Evolutionary conservation across 2,888 invertebrate genomes (phyloP), one percentile per base, ranked within the genome.

Genomic region (Cyrtodaria siliqua): DNA sequence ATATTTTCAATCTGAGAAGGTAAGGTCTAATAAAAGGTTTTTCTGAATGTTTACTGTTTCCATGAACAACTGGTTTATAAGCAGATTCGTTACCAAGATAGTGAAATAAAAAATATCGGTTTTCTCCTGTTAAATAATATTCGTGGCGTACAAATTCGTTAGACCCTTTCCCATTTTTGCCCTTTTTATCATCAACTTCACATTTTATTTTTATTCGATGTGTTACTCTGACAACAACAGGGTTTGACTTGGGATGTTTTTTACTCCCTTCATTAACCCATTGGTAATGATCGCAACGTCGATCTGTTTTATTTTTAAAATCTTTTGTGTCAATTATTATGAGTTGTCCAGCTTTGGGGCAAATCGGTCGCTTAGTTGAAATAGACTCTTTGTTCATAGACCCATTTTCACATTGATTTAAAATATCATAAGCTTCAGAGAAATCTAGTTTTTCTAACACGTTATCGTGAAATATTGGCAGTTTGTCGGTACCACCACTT

Each of bases 41-140:
- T 8, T 20, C n/a, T 24, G 12, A 23, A 8, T 52, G 20, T 42
- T 44, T 29, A 20, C 29, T 27, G 50, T 69, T 69, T 8, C 69
- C 60, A 23, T 60, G 69, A 14, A 16, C n/a, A n/a, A 47, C 3
- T 2, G 3, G 6, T 42, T 55, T 44, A 42, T n/a, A 69, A 20
- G 61, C 42, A n/a, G 27, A 53, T 40, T 69, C 69, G 27, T 69
- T 61, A 16, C 61, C 69, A 1, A 42, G 44, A 20, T 61, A 69
- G 53, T 69, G 53, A 23, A 61, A 42, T n/a, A 69, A 14, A 33
- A 53, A 52, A 61, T 38, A 69, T 24, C 61, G 33, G 9, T 61
- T 61, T 27, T 47, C 61, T 1, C 12, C 24, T n/a, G 61, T 20
- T 53, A 61, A 69, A 55, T 23, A 16, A 27, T 33, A 49, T 50